Evolutionary conservation across 2,888 invertebrate species (phyloP), one percentile per base, ranked within the genome.

Genomic region (Graphium colonna): DNA sequence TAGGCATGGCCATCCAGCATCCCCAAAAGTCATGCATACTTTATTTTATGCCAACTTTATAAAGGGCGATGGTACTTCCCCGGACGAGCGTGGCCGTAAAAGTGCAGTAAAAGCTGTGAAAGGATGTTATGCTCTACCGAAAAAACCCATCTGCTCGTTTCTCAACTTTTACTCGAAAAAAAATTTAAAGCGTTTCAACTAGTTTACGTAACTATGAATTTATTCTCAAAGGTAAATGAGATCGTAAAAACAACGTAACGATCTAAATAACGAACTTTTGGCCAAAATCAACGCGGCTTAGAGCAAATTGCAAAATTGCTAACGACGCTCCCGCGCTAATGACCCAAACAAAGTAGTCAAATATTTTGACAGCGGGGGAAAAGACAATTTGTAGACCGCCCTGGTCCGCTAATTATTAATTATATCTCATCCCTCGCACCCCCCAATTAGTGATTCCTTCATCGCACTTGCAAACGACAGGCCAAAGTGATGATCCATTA

Each of bases 291-390:
- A 15, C 41, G 43, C 33, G 8, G 21, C 15, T 52, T 49, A 53
- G 48, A 17, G 38, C 48, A 12, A 40, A 21, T 21, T 21, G 21
- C 21, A 21, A 45, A 48, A 49, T 50, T 40, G 36, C n/a, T 45
- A 45, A 41, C 45, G 33, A 45, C 44, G 31, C 40, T 47, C 39
- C 45, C 40, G 3, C 41, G 40, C 49, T 54, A 54, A 54, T 54
- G 54, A 50, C 45, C 49, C 41, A 54, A 54, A 40, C 28, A 48
- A 38, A 39, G 38, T 50, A 54, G 45, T 50, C 54, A 54, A 54
- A 54, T 54, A 54, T 54, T 54, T 54, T 54, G 49, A 54, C 54
- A 50, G 44, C 12, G 49, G 31, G 44, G 28, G 49, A 41, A 45
- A 49, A 31, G 44, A 49, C 48, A 53, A 44, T 49, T 48, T 17